Percentiles rank a stretch among this genome's conserved stretches.
Evolutionary conservation across 2,113 vertebrate genomes (phyloP).

Genomic region (Python bivittatus): DNA sequence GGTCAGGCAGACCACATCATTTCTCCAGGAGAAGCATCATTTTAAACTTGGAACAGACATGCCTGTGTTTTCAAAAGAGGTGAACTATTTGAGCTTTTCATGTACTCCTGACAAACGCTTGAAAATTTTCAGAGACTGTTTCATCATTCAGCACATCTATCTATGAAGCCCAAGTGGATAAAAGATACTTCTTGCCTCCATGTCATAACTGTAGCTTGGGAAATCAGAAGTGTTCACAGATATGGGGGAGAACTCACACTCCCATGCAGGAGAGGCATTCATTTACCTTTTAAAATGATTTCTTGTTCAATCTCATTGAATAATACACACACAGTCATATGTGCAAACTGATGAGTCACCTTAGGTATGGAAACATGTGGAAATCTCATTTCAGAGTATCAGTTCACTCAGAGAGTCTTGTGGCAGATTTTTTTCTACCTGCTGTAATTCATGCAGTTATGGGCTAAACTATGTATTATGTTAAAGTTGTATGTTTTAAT

Average conservation of each 20-base stretch:
- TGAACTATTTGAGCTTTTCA: background rate
- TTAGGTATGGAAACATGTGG: background rate
- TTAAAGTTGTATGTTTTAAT: background rate
- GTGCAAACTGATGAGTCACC: background rate
- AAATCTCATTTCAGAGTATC: background rate
- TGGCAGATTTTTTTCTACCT: too few relatives aligned
- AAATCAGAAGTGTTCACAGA: background rate
- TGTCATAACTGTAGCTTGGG: background rate
- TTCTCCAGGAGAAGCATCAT: background rate
- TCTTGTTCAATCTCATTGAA: background rate
- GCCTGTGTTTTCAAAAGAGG: background rate
- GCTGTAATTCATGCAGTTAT: background rate
- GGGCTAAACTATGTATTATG: background rate
- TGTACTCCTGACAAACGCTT: background rate
- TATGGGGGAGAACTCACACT: background rate
- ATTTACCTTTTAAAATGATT: background rate
- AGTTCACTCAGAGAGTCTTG: too few relatives aligned
- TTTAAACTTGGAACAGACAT: background rate
- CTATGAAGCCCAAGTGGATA: background rate
- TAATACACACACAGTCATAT: background rate
- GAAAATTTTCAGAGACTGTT: background rate
- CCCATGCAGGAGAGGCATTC: background rate
- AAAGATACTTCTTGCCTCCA: background rate
- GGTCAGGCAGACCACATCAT: slow-evolving; percentile 2
- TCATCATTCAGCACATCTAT: background rate